Base-by-base conservation (phyloP, 1,140 invertebrate genomes). In the Colletes latitarsis region DNA sequence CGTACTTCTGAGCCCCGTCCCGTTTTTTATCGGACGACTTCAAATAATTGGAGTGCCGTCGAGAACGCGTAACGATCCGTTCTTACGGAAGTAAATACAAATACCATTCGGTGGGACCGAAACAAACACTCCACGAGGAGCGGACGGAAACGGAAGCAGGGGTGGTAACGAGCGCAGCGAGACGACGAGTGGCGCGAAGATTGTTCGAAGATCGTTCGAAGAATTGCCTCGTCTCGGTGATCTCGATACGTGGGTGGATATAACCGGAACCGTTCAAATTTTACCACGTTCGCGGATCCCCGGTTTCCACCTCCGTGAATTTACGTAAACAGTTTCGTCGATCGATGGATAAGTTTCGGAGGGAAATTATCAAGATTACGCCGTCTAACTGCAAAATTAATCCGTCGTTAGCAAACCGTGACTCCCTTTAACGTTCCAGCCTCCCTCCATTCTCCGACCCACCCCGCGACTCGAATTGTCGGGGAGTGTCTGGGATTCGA, bases 401-500 rank as follows among this genome's bases (percentile, higher is more conserved):
- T 85, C 60, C 30, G 46, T 41, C 60, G 60, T 84, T 82, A 84
- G 74, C 83, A 82, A 85, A 75, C 74, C 83, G 60, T 85, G 83
- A 63, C 57, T 75, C 79, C 77, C 77, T 73, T 77, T 77, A 72
- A 67, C 58, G 71, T 64, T 46, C 64, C 43, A n/a, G 39, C 62
- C 14, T 39, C n/a, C n/a, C 39, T 49, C 52, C 49, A 10, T 17
- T 41, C 15, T 43, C 15, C 39, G n/a, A 9, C 63, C 43, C 19
- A 12, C 39, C 14, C 62, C 21, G 46, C 41, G 30, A 57, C 52
- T 58, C 67, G 64, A 76, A 80, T 80, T 69, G 66, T 63, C n/a
- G 49, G 19, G 39, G 73, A 72, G 69, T 64, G 72, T 77, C 79
- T 67, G 63, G 70, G 72, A 21, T 75, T 71, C 15, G 21, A 66